Conservation (phyloP, 2,797 vertebrate species). For the Lacerta viridis region DNA sequence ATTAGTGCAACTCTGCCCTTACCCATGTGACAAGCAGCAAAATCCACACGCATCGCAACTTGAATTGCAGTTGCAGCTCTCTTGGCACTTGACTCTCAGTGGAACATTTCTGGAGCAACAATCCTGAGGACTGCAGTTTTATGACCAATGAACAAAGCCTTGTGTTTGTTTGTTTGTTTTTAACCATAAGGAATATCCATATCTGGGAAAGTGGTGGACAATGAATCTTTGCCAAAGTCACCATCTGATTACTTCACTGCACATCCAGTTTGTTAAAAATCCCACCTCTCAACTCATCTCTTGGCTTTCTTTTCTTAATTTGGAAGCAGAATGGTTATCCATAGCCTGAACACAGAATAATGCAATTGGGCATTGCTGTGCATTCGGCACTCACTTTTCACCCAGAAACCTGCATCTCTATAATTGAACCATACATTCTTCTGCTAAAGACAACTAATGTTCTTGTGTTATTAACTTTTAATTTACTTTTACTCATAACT, state of each 20-base stretch:
- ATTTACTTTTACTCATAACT: neutral
- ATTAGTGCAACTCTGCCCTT: slow-evolving; percentile 74
- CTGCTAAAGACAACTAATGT: slow-evolving; percentile 3
- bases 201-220: neutral
- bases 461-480: no score
- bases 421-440: slow-evolving; percentile 12
- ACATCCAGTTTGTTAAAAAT: neutral
- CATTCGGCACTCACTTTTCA: neutral
- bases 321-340: neutral
- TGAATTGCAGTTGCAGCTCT: neutral
- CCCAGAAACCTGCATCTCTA: neutral
- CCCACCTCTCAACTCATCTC: neutral
- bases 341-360: neutral
- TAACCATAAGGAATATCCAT: neutral
- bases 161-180: neutral
- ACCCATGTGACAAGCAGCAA: neutral
- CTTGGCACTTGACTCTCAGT: neutral
- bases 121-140: neutral
- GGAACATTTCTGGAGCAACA: slow-evolving; percentile 9
- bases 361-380: neutral
- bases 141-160: neutral
- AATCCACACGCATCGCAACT: neutral
- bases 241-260: neutral
- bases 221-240: neutral
- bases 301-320: neutral